Evolutionary conservation across 2,113 vertebrate species (phyloP).

Genomic region (Corvus hawaiiensis): DNA sequence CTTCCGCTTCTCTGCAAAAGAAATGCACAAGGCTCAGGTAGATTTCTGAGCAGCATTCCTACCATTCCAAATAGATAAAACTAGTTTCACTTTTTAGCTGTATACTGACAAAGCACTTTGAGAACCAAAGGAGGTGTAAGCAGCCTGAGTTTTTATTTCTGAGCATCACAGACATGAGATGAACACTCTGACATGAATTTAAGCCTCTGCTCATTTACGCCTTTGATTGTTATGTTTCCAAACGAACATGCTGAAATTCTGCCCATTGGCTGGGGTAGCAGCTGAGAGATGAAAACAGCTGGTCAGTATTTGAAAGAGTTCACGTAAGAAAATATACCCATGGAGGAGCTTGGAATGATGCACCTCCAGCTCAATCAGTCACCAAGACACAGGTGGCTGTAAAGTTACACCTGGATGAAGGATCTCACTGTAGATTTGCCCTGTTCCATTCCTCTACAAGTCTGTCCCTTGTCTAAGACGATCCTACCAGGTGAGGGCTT

Average conservation of each 20-base stretch:
- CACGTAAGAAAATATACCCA: background rate
- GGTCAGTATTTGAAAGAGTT: background rate
- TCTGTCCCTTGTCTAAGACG: background rate
- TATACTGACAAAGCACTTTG: background rate
- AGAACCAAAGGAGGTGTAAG: background rate
- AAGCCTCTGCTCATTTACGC: background rate
- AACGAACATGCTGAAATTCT: background rate
- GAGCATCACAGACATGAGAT: background rate
- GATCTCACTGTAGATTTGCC: background rate
- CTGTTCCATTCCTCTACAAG: background rate
- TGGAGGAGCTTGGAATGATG: background rate
- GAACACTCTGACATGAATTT: background rate
- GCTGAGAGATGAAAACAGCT: background rate
- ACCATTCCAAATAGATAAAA: background rate
- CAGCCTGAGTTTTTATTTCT: background rate
- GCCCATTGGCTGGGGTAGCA: background rate
- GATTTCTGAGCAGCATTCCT: background rate
- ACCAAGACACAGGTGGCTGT: background rate
- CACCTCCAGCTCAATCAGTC: background rate
- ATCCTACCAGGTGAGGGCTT: background rate
- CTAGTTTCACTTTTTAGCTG: background rate
- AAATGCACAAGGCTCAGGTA: background rate
- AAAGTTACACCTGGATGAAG: background rate
- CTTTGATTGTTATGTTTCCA: background rate
- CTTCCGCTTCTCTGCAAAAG: conserved; percentile 71